phyloP scores from a whole-genome alignment of 1,140 invertebrate species.

The Pseudomyrmex gracilis region DNA sequence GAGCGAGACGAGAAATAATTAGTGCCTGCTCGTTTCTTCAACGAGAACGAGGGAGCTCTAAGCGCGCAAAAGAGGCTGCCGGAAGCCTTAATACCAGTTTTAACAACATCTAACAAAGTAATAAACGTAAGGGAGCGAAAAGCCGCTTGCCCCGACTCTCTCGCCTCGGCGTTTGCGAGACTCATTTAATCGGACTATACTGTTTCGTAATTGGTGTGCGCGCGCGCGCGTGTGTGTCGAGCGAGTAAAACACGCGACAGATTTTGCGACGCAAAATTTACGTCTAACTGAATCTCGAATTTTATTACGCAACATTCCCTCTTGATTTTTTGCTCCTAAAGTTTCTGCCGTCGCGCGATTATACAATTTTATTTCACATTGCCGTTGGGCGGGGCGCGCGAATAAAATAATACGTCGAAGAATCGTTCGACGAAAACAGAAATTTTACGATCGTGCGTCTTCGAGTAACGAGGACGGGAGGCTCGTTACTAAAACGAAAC shows the following conservation, averaged over 20 bases:
- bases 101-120: conserved; percentile 48
- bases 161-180: background rate
- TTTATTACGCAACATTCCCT: background rate
- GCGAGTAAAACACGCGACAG: background rate
- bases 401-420: background rate
- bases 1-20: conserved; percentile 74
- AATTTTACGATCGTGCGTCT: conserved; percentile 14
- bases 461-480: background rate
- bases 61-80: background rate
- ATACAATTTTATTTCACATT: background rate
- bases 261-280: background rate
- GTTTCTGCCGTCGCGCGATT: background rate
- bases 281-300: background rate
- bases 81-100: conserved; percentile 40
- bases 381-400: too few species aligned
- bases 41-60: background rate
- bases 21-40: conserved; percentile 54
- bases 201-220: conserved; percentile 12
- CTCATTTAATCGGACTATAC: conserved; percentile 27
- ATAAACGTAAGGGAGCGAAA: conserved; percentile 33
- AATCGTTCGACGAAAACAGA: conserved; percentile 3
- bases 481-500: background rate
- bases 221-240: too few species aligned
- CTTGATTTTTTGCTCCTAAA: background rate
- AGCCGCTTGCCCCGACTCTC: background rate